phyloP scores from a whole-genome alignment of 2,888 invertebrate species.

The Microchrysa polita region DNA sequence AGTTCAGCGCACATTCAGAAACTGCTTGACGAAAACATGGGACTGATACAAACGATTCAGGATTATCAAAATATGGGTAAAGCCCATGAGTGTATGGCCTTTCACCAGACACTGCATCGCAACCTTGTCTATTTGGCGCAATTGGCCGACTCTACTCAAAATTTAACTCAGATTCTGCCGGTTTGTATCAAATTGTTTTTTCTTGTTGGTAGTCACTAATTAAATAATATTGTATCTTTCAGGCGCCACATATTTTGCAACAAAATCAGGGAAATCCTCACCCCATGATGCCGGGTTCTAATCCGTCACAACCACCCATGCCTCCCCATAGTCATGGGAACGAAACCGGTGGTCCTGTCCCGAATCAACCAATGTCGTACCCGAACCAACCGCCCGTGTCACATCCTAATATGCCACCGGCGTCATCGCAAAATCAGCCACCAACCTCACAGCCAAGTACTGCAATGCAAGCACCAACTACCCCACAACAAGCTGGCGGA shows the following conservation, averaged over 20 bases:
- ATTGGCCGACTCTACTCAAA: conserved; percentile 95
- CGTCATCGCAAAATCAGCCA: conserved; percentile 43
- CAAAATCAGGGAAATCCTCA: conserved; percentile 62
- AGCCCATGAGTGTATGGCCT: conserved; percentile 90
- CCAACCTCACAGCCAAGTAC: conserved; percentile 44
- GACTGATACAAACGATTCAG: conserved; percentile 95
- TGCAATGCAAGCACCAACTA: conserved; percentile 35
- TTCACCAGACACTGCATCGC: conserved; percentile 92
- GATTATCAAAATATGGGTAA: conserved; percentile 97
- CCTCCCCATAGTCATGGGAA: conserved; percentile 62
- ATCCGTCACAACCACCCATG: conserved; percentile 59
- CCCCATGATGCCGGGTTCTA: conserved; percentile 58
- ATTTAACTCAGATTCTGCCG: conserved; percentile 87
- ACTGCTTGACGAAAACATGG: conserved; percentile 97
- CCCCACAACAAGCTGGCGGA: conserved; percentile 42
- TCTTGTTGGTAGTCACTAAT: not conserved
- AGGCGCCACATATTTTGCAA: conserved; percentile 70
- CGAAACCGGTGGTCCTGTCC: conserved; percentile 59
- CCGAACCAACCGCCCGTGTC: conserved; percentile 53
- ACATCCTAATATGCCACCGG: conserved; percentile 46
- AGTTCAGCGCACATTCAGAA: conserved; percentile 90
- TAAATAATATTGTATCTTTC: conserved; percentile 33
- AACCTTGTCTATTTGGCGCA: conserved; percentile 96
- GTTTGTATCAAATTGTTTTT: conserved; percentile 68
- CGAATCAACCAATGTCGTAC: conserved; percentile 53